A percentile compares a stretch with the other conserved stretches of the same genome.
Evolutionary conservation across 1,140 invertebrate species (phyloP).

Genomic region (Diorhabda elongata): DNA sequence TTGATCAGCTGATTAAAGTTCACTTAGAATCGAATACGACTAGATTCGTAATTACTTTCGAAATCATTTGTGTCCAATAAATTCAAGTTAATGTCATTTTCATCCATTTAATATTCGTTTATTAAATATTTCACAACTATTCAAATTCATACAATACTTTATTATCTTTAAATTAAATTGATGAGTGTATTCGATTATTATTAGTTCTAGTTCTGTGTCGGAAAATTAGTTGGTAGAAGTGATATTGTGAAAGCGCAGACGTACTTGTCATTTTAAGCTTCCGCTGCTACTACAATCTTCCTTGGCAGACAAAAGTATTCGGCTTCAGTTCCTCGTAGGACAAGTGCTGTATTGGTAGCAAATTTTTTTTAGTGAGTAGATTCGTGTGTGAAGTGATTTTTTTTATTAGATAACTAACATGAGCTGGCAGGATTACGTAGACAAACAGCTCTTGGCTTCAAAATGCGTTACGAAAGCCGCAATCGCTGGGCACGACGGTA

Average conservation of each 20-base stretch:
- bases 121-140: too few relatives aligned
- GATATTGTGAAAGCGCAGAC: constrained; percentile 17
- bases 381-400: constrained; percentile 32
- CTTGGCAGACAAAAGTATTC: constrained; percentile 28
- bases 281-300: constrained; percentile 26
- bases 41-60: too few relatives aligned
- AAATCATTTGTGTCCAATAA: too few relatives aligned
- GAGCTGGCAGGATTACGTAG: constrained; percentile 98
- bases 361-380: constrained; percentile 23
- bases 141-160: too few relatives aligned
- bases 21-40: too few relatives aligned
- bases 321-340: constrained; percentile 27
- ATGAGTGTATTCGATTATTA: too few relatives aligned
- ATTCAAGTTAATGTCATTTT: too few relatives aligned
- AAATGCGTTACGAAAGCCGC: constrained; percentile 89
- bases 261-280: constrained; percentile 27
- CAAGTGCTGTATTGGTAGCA: constrained; percentile 23
- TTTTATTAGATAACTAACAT: constrained; percentile 54
- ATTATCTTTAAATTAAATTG: too few relatives aligned
- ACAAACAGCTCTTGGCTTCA: constrained; percentile 92
- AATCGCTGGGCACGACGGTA: constrained; percentile 91
- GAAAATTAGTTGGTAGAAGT: neutral
- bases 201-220: too few relatives aligned
- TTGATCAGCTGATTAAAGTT: too few relatives aligned
- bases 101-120: too few relatives aligned